Conservation (phyloP, 2,797 vertebrate species). For the Characodon lateralis region DNA sequence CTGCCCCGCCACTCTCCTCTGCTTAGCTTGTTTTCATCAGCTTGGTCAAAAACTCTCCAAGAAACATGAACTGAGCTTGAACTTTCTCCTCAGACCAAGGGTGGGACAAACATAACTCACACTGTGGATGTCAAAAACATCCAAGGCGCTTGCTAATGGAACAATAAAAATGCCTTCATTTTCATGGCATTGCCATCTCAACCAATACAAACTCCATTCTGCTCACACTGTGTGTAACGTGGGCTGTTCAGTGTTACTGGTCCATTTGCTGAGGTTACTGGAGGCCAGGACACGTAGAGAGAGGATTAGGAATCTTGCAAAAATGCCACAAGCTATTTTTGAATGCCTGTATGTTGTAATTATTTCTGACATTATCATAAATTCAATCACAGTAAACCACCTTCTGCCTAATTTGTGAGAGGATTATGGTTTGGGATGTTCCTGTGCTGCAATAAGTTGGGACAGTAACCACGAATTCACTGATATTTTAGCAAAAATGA, state of each 20-base stretch:
- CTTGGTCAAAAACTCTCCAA: conserved; percentile 67
- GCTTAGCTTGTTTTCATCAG: conserved; percentile 66
- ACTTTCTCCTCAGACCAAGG: conserved; percentile 50
- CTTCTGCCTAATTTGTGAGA: conserved; percentile 42
- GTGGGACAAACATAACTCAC: conserved; percentile 63
- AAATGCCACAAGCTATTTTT: conserved; percentile 51
- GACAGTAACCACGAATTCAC: conserved; percentile 52
- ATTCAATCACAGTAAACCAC: conserved; percentile 43
- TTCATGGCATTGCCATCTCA: not conserved
- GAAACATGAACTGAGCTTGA: conserved; percentile 75
- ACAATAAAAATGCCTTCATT: conserved; percentile 12
- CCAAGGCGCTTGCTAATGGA: not conserved
- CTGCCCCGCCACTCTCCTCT: conserved; percentile 66
- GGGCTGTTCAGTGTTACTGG: conserved; percentile 25
- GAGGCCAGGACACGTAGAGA: conserved; percentile 21
- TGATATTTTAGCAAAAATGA: conserved; percentile 49
- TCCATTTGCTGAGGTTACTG: conserved; percentile 26
- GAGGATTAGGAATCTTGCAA: conserved; percentile 33
- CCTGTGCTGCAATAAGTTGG: conserved; percentile 14
- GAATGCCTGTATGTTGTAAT: conserved; percentile 43
- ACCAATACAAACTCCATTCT: conserved; percentile 3
- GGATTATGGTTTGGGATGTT: conserved; percentile 29
- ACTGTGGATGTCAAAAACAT: conserved; percentile 16
- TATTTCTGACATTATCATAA: conserved; percentile 49
- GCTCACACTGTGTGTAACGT: not conserved